Conservation (phyloP, 2,797 vertebrate species). For the Myripristis jacobus region DNA sequence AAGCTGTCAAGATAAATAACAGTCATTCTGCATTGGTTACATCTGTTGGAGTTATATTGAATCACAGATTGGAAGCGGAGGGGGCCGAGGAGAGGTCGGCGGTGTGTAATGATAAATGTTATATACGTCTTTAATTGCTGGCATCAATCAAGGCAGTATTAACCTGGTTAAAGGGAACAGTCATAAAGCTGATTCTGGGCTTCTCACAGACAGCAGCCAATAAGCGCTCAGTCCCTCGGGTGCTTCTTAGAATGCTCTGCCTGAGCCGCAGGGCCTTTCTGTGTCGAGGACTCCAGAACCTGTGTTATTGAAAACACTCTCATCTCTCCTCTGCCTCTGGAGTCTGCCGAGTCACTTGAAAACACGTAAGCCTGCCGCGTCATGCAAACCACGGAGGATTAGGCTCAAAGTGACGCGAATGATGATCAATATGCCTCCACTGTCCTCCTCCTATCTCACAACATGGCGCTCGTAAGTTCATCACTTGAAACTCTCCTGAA, state of each 20-base stretch:
- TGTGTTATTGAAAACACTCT: conserved; percentile 58
- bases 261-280: conserved; percentile 56
- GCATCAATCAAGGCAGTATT: conserved; percentile 64
- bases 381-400: conserved; percentile 50
- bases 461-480: conserved; percentile 44
- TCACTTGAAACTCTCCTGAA: conserved; percentile 31
- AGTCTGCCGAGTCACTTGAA: conserved; percentile 41
- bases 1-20: conserved; percentile 70
- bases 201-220: conserved; percentile 49
- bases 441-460: conserved; percentile 40
- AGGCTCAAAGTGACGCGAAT: conserved; percentile 47
- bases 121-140: conserved; percentile 64
- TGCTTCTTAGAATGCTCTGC: conserved; percentile 40
- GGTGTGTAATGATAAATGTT: conserved; percentile 53
- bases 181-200: conserved; percentile 43
- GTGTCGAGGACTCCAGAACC: conserved; percentile 48
- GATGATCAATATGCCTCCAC: conserved; percentile 56
- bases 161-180: conserved; percentile 57
- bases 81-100: conserved; percentile 37
- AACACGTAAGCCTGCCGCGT: conserved; percentile 39
- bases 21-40: conserved; percentile 62
- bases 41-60: conserved; percentile 43
- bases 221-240: conserved; percentile 49
- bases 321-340: conserved; percentile 34
- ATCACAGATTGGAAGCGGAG: conserved; percentile 24